phyloP scores from a whole-genome alignment of 1,140 invertebrate genomes.

The Drosophila ananassae region DNA sequence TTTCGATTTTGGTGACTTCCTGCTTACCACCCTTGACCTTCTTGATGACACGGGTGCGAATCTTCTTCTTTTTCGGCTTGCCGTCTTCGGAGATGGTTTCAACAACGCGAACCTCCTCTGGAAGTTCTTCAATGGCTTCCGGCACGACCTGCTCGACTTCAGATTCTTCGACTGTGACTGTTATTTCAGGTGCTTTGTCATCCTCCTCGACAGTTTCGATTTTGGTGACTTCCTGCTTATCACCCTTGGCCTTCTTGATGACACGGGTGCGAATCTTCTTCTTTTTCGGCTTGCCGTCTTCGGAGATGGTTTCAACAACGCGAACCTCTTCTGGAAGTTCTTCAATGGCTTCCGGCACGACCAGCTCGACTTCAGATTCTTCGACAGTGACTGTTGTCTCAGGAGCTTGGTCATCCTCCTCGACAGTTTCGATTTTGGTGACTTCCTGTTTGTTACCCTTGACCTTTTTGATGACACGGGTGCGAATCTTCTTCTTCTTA shows the following conservation, averaged over 20 bases:
- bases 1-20: not conserved
- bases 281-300: not conserved
- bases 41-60: not conserved
- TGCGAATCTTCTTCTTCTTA: not conserved
- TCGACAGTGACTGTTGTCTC: not conserved
- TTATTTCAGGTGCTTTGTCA: not conserved
- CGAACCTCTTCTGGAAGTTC: not conserved
- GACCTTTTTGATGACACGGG: not conserved
- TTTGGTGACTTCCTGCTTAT: not conserved
- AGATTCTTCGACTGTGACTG: not conserved
- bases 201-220: not conserved
- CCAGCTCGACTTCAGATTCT: not conserved
- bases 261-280: not conserved
- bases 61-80: not conserved
- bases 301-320: not conserved
- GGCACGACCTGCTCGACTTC: not conserved
- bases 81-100: not conserved
- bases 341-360: not conserved
- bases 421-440: not conserved
- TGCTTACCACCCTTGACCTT: slow-evolving; percentile 1
- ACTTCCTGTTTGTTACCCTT: not conserved
- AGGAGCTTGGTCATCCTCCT: not conserved
- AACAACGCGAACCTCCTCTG: not conserved
- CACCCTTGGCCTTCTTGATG: not conserved
- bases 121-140: not conserved